Conservation (phyloP, 2,797 vertebrate species). For the Astyanax mexicanus region DNA sequence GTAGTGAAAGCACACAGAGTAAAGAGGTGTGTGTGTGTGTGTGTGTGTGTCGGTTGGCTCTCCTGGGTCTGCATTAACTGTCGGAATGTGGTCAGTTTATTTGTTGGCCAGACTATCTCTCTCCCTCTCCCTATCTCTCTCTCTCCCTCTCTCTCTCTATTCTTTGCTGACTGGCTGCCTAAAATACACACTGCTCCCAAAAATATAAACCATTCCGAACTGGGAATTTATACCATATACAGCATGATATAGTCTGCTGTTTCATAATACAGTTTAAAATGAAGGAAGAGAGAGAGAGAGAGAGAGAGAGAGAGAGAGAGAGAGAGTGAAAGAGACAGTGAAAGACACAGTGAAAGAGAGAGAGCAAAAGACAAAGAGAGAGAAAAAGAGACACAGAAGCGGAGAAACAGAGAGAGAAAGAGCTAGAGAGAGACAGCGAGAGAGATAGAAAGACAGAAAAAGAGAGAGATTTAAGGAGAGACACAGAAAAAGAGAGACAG, state of each 20-base stretch:
- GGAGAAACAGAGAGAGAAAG: conserved; percentile 15
- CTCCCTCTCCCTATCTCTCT: no score
- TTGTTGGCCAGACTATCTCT: conserved; percentile 10
- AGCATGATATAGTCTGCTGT: neutral
- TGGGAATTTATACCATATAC: neutral
- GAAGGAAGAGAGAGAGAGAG: neutral
- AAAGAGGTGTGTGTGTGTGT: conserved; percentile 7
- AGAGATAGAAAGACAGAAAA: conserved; percentile 11
- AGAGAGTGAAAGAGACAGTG: no score
- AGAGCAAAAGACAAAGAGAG: no score
- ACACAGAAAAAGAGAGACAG: conserved; percentile 11
- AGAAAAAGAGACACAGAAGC: conserved; percentile 13
- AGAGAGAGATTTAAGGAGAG: conserved; percentile 62
- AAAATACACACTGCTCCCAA: neutral
- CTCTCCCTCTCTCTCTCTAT: neutral
- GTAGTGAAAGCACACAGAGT: conserved; percentile 11
- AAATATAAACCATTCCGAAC: neutral
- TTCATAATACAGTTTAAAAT: conserved; percentile 20
- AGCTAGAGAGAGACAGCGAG: conserved; percentile 17
- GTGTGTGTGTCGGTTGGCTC: conserved; percentile 8
- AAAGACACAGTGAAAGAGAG: neutral
- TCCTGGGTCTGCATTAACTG: conserved; percentile 22
- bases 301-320: conserved; percentile 11
- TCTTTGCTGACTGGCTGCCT: neutral
- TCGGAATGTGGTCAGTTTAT: conserved; percentile 30